These are phyloP conservation scores for Cyanistes caeruleus DNA, from an alignment of 2,113 vertebrate genomes.

Conservation along the genomic window DNA sequence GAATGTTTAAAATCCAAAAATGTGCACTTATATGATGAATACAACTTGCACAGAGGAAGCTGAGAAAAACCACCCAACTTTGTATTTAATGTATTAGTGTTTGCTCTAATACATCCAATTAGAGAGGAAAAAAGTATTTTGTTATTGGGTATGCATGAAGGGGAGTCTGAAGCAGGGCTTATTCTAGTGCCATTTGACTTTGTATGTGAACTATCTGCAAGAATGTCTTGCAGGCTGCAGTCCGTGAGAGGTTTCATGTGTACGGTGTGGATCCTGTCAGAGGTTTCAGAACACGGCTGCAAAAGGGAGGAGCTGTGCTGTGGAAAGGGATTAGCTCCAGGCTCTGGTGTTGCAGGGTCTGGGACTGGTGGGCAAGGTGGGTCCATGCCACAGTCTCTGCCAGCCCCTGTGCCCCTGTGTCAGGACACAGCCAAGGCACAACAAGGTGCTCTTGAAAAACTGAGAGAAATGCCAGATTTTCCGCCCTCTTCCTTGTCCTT, in stretches of 20 bases:
- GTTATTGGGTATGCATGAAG: neutral
- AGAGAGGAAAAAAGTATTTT: constrained; percentile 4
- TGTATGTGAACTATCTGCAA: neutral
- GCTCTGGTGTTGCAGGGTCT: rapidly evolving
- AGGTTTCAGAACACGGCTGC: neutral
- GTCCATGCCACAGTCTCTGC: neutral
- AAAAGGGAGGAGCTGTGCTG: rapidly evolving
- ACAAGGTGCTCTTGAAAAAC: neutral
- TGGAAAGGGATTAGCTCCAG: neutral
- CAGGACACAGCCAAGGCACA: neutral
- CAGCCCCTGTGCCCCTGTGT: rapidly evolving
- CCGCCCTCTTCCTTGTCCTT: neutral
- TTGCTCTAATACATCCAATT: constrained; percentile 24
- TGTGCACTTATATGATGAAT: neutral
- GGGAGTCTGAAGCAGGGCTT: neutral
- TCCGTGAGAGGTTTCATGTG: neutral
- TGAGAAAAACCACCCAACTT: neutral
- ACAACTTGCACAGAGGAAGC: neutral
- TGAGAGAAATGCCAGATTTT: neutral
- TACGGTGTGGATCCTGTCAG: rapidly evolving
- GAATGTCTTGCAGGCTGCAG: neutral
- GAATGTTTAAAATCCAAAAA: constrained; percentile 2
- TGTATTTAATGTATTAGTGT: neutral
- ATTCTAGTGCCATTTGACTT: neutral
- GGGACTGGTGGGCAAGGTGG: rapidly evolving